Conservation (phyloP, 2,797 vertebrate species). For the Ispidina lecontei region DNA sequence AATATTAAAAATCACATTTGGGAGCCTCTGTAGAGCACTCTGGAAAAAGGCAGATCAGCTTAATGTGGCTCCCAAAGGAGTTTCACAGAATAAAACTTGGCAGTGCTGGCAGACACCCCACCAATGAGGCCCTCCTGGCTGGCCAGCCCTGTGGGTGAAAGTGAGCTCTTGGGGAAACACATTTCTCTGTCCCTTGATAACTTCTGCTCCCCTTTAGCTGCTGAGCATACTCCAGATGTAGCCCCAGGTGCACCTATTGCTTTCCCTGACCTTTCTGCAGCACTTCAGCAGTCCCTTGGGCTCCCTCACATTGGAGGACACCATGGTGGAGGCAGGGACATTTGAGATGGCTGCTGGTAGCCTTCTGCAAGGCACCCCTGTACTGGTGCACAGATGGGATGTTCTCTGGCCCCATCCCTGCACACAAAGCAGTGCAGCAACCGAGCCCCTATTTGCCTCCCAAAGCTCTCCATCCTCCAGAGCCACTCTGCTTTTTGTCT, state of each 20-base stretch:
- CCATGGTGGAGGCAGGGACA: background rate
- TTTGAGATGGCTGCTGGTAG: background rate
- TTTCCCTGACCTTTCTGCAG: background rate
- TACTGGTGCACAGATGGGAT: background rate
- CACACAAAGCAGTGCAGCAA: background rate
- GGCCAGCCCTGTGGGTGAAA: fast-evolving
- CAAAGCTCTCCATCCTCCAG: background rate
- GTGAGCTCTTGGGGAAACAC: background rate
- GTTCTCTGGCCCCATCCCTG: background rate
- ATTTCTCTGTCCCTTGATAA: background rate
- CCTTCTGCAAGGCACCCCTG: background rate
- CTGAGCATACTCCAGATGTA: background rate
- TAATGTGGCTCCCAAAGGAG: background rate
- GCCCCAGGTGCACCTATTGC: fast-evolving
- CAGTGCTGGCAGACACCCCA: background rate
- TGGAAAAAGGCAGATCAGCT: background rate
- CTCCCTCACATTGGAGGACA: fast-evolving
- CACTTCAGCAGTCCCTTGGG: background rate
- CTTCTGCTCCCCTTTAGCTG: background rate
- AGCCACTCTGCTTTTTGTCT: background rate
- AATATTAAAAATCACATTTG: background rate
- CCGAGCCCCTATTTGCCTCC: fast-evolving
- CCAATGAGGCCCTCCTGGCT: background rate
- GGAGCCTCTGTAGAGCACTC: background rate
- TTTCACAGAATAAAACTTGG: background rate